Conservation (phyloP, 2,797 vertebrate species). For the Leptatherina wallacei region DNA sequence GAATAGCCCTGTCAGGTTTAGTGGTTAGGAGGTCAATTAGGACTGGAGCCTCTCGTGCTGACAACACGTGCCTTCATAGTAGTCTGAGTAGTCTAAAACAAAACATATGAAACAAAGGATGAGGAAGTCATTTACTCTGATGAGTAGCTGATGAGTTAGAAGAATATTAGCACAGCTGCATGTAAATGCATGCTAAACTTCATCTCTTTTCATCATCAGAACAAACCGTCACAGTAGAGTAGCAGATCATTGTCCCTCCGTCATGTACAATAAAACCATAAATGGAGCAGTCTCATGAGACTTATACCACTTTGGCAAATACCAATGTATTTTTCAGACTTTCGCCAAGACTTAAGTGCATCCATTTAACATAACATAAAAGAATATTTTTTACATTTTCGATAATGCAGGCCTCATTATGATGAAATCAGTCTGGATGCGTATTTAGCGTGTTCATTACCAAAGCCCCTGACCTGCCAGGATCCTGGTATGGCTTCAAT, state of each 20-base stretch:
- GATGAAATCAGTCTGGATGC: slow-evolving; percentile 75
- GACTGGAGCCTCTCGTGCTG: slow-evolving; percentile 14
- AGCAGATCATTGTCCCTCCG: slow-evolving; percentile 6
- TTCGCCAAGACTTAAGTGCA: slow-evolving; percentile 57
- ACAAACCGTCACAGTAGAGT: slow-evolving; percentile 18
- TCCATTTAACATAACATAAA: slow-evolving; percentile 74
- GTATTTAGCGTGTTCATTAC: slow-evolving; percentile 82
- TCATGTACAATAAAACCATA: slow-evolving; percentile 16
- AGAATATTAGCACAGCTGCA: slow-evolving; percentile 2
- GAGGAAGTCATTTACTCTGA: slow-evolving; percentile 21
- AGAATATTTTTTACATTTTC: slow-evolving; percentile 59
- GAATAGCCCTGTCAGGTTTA: slow-evolving; percentile 52
- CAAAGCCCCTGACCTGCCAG: slow-evolving; percentile 85
- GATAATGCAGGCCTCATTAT: slow-evolving; percentile 57
- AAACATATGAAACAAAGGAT: slow-evolving; percentile 28
- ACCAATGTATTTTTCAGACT: slow-evolving; percentile 30
- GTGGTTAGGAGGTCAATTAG: slow-evolving; percentile 43
- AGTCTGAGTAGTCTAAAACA: slow-evolving; percentile 25
- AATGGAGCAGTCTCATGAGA: slow-evolving; percentile 9
- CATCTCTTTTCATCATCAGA: slow-evolving; percentile 9
- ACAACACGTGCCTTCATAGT: slow-evolving; percentile 18
- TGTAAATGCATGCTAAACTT: background rate
- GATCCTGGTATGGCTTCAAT: slow-evolving; percentile 92
- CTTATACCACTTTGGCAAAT: slow-evolving; percentile 30
- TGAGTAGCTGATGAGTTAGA: slow-evolving; percentile 12